Conservation (phyloP, 2,888 invertebrate genomes). For the Pogonocherus hispidulus region DNA sequence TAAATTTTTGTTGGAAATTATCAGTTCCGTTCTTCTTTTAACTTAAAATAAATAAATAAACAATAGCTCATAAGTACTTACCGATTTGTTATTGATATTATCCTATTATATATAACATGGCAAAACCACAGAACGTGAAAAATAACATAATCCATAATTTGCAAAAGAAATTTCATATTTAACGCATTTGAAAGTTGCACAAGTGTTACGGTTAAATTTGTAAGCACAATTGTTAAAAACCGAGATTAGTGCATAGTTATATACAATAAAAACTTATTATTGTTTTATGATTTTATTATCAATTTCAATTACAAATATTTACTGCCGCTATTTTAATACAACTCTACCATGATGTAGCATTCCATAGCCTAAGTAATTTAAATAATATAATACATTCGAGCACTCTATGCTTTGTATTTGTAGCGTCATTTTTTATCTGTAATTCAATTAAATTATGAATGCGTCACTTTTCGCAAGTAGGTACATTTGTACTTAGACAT, state of each 20-base stretch:
- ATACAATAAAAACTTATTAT: slow-evolving; percentile 7
- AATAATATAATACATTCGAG: not conserved
- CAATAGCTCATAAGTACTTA: slow-evolving; percentile 41
- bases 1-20: too few species aligned
- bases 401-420: slow-evolving; percentile 7
- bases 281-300: slow-evolving; percentile 23
- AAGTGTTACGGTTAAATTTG: not conserved
- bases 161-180: slow-evolving; percentile 36
- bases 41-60: not conserved
- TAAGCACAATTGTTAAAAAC: slow-evolving; percentile 13
- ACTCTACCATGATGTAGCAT: slow-evolving; percentile 3
- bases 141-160: slow-evolving; percentile 50
- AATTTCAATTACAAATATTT: slow-evolving; percentile 24
- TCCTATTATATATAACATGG: slow-evolving; percentile 48
- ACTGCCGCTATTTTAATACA: slow-evolving; percentile 7
- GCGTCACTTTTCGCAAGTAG: not conserved
- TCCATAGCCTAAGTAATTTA: slow-evolving; percentile 1
- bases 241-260: not conserved
- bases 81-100: slow-evolving; percentile 47
- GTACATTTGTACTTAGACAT: slow-evolving; percentile 15
- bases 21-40: too few species aligned
- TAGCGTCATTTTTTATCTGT: slow-evolving; percentile 22
- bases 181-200: not conserved
- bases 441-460: slow-evolving; percentile 24
- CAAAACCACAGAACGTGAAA: slow-evolving; percentile 53